Evolutionary conservation across 1,140 invertebrate species (phyloP).

Genomic region (Mactra quadrangularis): DNA sequence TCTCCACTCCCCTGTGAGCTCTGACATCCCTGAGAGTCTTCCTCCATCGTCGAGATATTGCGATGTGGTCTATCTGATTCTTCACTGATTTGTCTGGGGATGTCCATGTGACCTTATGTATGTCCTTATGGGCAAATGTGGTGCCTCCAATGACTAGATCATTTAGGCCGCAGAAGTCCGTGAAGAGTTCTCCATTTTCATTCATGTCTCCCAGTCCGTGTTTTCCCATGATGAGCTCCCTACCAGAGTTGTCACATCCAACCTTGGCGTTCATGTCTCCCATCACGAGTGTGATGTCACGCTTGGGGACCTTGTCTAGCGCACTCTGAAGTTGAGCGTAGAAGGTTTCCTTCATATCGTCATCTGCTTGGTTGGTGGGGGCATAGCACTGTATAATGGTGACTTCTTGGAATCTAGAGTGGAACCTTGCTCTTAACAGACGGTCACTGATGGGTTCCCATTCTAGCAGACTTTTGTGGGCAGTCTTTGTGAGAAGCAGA

Average conservation of each 20-base stretch:
- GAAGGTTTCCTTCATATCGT: slow-evolving; percentile 57
- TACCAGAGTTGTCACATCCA: slow-evolving; percentile 52
- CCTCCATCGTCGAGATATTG: slow-evolving; percentile 2
- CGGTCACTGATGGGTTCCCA: neutral
- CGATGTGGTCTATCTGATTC: slow-evolving; percentile 48
- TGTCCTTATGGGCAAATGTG: slow-evolving; percentile 35
- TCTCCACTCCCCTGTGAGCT: too few relatives aligned
- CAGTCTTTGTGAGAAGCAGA: neutral
- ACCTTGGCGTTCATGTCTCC: slow-evolving; percentile 67
- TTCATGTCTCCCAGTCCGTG: slow-evolving; percentile 47
- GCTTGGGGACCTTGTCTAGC: slow-evolving; percentile 52
- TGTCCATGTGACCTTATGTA: slow-evolving; percentile 32
- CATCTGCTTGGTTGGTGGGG: slow-evolving; percentile 55
- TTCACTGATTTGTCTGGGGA: neutral
- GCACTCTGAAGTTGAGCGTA: slow-evolving; percentile 59
- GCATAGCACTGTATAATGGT: slow-evolving; percentile 59
- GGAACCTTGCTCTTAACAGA: neutral
- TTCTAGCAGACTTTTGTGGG: slow-evolving; percentile 11
- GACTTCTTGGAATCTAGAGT: slow-evolving; percentile 26
- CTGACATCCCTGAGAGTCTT: neutral
- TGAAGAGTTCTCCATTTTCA: slow-evolving; percentile 64
- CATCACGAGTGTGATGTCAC: slow-evolving; percentile 56
- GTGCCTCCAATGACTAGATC: slow-evolving; percentile 52
- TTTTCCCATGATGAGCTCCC: slow-evolving; percentile 51
- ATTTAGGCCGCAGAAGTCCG: slow-evolving; percentile 61